Base-by-base conservation (phyloP, 2,888 invertebrate genomes). In the Polymixis flavicincta region DNA sequence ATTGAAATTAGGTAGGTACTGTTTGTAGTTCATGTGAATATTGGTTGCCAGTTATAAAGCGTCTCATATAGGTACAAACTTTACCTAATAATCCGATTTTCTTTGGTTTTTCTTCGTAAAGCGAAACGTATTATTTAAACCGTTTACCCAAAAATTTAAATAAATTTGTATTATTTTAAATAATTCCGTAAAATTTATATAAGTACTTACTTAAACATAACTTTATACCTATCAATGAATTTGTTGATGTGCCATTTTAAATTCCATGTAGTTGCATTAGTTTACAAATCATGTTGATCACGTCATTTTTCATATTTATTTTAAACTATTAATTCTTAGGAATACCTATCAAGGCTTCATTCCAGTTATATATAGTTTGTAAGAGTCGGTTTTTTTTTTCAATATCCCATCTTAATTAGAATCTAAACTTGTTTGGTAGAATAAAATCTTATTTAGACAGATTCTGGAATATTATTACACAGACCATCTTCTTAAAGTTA, bases 221-320 rank as follows among this genome's bases (percentile, higher is more conserved):
- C 2, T 25, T 25, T 50, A 52, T 54, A 28, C n/a, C n/a, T 17
- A 28, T 66, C 9, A 48, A 63, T 59, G 25, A 32, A 42, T 48
- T 66, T 54, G 13, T 67, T 64, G 28, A 79, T 66, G 85, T 85
- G 85, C 85, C 85, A 85, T 85, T 52, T 76, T 63, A 22, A 71
- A 76, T 50, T 73, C 59, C 42, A 19, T 32, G 19, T 79, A 76
- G 37, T 54, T 54, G 57, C 13, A 37, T 42, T 60, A 37, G 45
- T 48, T 32, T 37, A 57, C 22, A 59, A 68, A 60, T 50, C 28
- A 14, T 37, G 32, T 22, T 66, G 19, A 52, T 52, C 50, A 50
- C 8, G n/a, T 52, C 0, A 50, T 45, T 32, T 22, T 63, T 2
- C 8, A 42, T 78, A 64, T 83, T 82, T 60, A 45, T 73, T 37